These are phyloP conservation scores for Hystrix cristata DNA, from an alignment of 2,113 vertebrate species.

Conservation along the genomic window DNA sequence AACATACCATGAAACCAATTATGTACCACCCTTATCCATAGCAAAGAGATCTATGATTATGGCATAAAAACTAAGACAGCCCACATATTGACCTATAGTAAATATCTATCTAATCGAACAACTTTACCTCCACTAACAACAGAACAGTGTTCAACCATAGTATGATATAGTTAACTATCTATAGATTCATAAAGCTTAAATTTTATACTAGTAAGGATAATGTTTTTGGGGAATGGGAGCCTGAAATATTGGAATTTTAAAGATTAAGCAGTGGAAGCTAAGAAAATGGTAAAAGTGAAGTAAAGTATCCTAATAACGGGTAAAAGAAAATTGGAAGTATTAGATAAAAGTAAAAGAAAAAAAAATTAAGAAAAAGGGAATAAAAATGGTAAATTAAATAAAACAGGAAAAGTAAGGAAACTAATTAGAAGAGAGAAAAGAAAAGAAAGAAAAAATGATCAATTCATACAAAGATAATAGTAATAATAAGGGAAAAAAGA, in stretches of 20 bases:
- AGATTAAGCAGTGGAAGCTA: not conserved
- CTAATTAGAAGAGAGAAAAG: no score
- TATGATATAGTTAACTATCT: not conserved
- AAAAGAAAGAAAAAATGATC: no score
- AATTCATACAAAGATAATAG: no score
- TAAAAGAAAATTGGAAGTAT: not conserved
- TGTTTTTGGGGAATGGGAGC: not conserved
- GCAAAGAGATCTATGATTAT: not conserved
- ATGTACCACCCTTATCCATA: not conserved
- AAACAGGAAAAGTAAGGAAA: no score
- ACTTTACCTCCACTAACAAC: not conserved
- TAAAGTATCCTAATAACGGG: not conserved
- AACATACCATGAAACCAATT: not conserved
- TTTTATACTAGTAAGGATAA: not conserved
- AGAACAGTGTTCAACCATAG: not conserved
- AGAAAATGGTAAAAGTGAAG: not conserved
- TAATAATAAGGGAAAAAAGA: no score
- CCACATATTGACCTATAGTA: not conserved
- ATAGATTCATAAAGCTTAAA: not conserved
- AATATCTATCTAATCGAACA: not conserved
- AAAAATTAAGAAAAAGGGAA: not conserved
- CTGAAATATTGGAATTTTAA: not conserved
- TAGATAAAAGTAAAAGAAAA: not conserved
- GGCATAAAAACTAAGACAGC: not conserved
- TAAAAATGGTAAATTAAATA: not conserved